These are phyloP conservation scores for Aldabrachelys gigantea DNA, from an alignment of 2,113 vertebrate species.

Conservation along the genomic window DNA sequence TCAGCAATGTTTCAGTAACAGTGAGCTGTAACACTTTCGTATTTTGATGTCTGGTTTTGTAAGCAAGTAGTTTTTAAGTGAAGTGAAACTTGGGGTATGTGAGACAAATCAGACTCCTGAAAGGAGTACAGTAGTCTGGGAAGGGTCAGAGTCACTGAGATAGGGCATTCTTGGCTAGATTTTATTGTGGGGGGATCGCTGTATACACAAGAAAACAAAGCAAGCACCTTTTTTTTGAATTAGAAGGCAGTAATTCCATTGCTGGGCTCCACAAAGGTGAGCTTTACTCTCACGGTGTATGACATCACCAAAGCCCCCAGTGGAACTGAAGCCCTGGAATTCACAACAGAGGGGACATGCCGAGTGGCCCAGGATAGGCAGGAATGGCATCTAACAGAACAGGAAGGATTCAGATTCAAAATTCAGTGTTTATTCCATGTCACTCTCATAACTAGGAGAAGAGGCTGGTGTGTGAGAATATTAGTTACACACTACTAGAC, in stretches of 20 bases:
- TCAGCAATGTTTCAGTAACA: no score
- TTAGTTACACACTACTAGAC: accelerated
- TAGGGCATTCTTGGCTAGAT: background rate
- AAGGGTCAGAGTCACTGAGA: background rate
- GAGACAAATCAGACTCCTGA: no score
- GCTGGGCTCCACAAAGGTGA: background rate
- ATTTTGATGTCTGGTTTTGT: no score
- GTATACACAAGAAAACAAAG: background rate
- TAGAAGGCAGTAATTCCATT: background rate
- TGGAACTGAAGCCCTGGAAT: accelerated
- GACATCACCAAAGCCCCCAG: background rate
- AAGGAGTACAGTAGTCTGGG: background rate
- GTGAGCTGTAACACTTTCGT: no score
- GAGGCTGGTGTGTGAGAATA: accelerated
- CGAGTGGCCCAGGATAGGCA: background rate
- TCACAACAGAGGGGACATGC: accelerated
- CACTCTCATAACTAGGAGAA: background rate
- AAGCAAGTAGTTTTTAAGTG: no score
- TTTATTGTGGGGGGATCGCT: background rate
- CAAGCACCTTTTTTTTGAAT: background rate
- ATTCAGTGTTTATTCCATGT: background rate
- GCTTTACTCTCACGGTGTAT: background rate
- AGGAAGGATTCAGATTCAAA: background rate
- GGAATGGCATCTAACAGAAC: background rate
- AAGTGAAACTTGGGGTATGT: no score